Base-by-base conservation (phyloP, 1,140 invertebrate species). In the Temnothorax curvispinosus region DNA sequence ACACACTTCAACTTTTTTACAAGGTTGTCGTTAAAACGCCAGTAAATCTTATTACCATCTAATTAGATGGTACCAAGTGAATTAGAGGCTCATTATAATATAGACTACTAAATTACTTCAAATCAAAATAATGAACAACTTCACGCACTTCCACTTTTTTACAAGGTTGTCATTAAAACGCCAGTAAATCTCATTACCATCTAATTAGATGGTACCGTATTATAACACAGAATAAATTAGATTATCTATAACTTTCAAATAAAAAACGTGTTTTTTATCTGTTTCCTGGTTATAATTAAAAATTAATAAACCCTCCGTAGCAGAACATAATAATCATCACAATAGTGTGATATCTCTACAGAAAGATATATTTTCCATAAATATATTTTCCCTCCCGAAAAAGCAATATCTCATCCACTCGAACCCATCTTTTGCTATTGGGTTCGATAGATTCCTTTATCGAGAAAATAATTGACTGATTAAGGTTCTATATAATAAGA, bases 401-500 rank as follows among this genome's bases (percentile, higher is more conserved):
- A 82, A 38, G 13, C 32, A 72, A 82, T 82, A 72, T 82, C 52
- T 82, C 50, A 58, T 72, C 52, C 18, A 54, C 9, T 32, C 56
- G 32, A 41, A 18, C 44, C 76, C n/a, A 85, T 64, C 27, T 21
- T 32, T 4, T 21, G 47, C 52, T 74, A 21, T 9, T 74, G 15
- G 41, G 32, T 13, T n/a, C 69, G 41, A 84, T 32, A 18, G 27
- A 76, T 85, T 76, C 5, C 60, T 50, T 44, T 85, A 35, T 47
- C 27, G 60, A 47, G 35, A 64, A 56, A 65, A 77, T 78, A 85
- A 78, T 78, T 32, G 69, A 85, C 32, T 85, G 58, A 84, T 84
- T 84, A 77, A 69, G 50, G 5, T 81, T 69, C 50, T 41, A 60
- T 32, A 32, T 64, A 35, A 64, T 35, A 15, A 50, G n/a, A 27